Percentiles rank a stretch among this genome's conserved stretches.
phyloP scores from a whole-genome alignment of 2,113 vertebrate genomes.

The Pungitius pungitius region DNA sequence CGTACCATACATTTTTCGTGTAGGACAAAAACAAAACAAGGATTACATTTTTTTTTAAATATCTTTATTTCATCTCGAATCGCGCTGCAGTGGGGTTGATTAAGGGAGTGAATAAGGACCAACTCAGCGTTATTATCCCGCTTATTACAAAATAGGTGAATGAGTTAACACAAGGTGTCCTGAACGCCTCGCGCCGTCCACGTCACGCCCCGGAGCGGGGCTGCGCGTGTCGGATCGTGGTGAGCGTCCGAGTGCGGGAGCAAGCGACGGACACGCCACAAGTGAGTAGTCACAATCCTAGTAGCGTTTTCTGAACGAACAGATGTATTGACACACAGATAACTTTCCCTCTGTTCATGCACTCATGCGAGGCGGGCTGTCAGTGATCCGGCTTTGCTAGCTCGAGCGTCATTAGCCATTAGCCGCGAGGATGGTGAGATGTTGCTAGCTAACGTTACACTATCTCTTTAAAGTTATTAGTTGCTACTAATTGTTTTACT shows the following conservation, averaged over 20 bases:
- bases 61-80: too few relatives aligned
- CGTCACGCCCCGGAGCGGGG: neutral
- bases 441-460: neutral
- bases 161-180: neutral
- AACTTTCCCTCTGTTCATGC: neutral
- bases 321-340: neutral
- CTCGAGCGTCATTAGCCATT: conserved; percentile 37
- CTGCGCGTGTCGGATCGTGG: neutral
- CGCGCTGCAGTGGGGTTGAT: too few relatives aligned
- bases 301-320: neutral
- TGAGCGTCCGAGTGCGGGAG: neutral
- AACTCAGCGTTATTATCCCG: too few relatives aligned
- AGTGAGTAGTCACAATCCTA: conserved; percentile 13
- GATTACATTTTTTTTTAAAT: too few relatives aligned
- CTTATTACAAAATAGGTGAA: too few relatives aligned
- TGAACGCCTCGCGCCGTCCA: conserved; percentile 13
- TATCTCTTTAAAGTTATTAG: too few relatives aligned
- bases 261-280: neutral
- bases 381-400: neutral
- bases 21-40: too few relatives aligned
- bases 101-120: too few relatives aligned
- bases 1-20: too few relatives aligned
- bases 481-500: too few relatives aligned
- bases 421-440: conserved; percentile 4
- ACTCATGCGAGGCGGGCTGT: neutral